Percentiles rank a stretch among this genome's conserved stretches.
Conservation (phyloP, 1,140 invertebrate species). For the Ladona fulva region DNA sequence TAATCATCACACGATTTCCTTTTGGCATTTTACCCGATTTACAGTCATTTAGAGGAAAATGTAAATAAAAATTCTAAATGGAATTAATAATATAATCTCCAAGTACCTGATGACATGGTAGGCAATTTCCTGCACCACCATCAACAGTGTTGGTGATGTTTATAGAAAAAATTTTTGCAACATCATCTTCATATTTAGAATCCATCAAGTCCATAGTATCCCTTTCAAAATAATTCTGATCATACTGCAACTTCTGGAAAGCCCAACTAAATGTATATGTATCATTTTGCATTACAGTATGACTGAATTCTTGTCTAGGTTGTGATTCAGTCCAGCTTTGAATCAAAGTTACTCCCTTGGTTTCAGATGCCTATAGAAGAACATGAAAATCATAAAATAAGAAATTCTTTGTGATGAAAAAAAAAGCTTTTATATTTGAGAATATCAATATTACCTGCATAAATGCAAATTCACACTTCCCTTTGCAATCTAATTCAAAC, state of each 20-base stretch:
- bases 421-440: not conserved
- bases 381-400: not conserved
- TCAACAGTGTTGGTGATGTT: conserved; percentile 47
- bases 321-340: conserved; percentile 39
- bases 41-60: too few relatives aligned
- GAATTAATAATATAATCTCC: too few relatives aligned
- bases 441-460: conserved; percentile 36
- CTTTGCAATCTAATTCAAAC: conserved; percentile 42
- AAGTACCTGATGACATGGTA: conserved; percentile 36
- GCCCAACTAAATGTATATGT: conserved; percentile 45
- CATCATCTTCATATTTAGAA: conserved; percentile 21
- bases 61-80: too few relatives aligned
- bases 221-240: not conserved
- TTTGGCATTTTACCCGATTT: not conserved
- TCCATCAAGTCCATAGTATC: not conserved
- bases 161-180: conserved; percentile 44
- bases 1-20: not conserved
- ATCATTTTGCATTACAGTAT: conserved; percentile 38
- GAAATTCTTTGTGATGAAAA: not conserved
- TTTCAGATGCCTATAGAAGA: conserved; percentile 30
- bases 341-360: conserved; percentile 35
- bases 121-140: conserved; percentile 45
- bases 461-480: conserved; percentile 43
- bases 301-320: conserved; percentile 32
- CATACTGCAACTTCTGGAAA: conserved; percentile 16